Evolutionary conservation across 1,140 invertebrate genomes (phyloP), one percentile per base, ranked within the genome.

Genomic region (Pseudomyrmex cubaensis): DNA sequence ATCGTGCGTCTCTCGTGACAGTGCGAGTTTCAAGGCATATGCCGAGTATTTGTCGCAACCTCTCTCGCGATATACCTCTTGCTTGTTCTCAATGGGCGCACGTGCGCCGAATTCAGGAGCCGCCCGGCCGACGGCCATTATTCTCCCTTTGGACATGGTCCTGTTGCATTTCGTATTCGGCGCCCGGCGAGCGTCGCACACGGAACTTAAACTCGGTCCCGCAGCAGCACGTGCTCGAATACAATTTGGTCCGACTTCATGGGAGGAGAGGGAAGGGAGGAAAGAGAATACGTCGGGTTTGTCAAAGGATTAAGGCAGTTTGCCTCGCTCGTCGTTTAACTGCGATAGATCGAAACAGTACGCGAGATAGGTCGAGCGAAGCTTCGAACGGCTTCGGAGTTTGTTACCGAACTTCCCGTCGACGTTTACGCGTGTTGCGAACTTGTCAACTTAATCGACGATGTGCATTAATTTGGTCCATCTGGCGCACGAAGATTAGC

Each of bases 151-250:
- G 61, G 64, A 86, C 78, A 84, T 54, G 83, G 76, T 89, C 87
- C 89, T 90, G 87, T 90, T 89, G 89, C 89, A 90, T 87, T 89
- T 84, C 75, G 74, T 73, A 87, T 89, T 84, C 87, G 74, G 66
- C n/a, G 48, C 25, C 20, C 20, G 54, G 20, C 56, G 44, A n/a
- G 57, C 61, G 76, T 25, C 72, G 56, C 20, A 17, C 17, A 35
- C 5, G 61, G 13, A 66, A 22, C 44, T 50, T 35, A 66, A 76
- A 76, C 72, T 83, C 77, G 72, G 46, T 83, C 35, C 52, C 52
- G 54, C 66, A 35, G 44, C n/a, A 22, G 54, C 76, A 80, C 76
- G 76, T 80, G 76, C 66, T 72, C 66, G 76, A 80, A 25, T 72
- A 72, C 84, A 74, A 83, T 89, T 84, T 54, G 59, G 48, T 2